phyloP scores from a whole-genome alignment of 2,113 vertebrate genomes.

The Malaclemys terrapin region DNA sequence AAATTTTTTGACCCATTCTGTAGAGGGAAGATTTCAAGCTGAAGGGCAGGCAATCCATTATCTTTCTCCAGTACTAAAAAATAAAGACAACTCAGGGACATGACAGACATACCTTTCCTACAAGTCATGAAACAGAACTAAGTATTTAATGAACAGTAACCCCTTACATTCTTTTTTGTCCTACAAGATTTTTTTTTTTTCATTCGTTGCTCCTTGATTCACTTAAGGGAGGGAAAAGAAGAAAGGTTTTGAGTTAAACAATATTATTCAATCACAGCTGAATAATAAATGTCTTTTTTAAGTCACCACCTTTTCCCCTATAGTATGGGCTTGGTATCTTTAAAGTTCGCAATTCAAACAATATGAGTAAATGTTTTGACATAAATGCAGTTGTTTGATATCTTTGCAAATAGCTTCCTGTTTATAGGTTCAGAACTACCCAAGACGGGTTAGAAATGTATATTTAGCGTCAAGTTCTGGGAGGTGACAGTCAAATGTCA shows the following conservation, averaged over 20 bases:
- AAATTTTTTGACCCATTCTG: neutral
- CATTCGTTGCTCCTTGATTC: fast-evolving
- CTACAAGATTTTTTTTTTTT: neutral
- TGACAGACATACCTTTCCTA: neutral
- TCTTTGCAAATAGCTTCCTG: slow-evolving; percentile 40
- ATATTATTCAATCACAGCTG: neutral
- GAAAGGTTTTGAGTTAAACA: neutral
- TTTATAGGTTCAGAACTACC: neutral
- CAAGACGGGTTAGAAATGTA: neutral
- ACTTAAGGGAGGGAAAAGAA: neutral
- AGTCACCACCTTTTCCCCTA: neutral
- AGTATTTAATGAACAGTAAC: neutral
- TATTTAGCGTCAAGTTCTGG: slow-evolving; percentile 31
- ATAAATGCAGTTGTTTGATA: slow-evolving; percentile 42
- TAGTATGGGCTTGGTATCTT: neutral
- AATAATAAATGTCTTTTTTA: neutral
- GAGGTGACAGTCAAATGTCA: neutral
- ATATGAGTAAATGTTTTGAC: slow-evolving; percentile 41
- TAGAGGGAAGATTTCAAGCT: neutral
- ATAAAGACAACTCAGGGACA: neutral
- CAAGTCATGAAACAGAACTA: slow-evolving; percentile 10
- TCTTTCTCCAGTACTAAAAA: neutral
- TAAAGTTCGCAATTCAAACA: slow-evolving; percentile 32
- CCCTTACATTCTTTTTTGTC: neutral
- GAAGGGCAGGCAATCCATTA: neutral